Evolutionary conservation across 2,797 vertebrate genomes (phyloP), one percentile per base, ranked within the genome.

Genomic region (Xiphorhynchus erythropygius): DNA sequence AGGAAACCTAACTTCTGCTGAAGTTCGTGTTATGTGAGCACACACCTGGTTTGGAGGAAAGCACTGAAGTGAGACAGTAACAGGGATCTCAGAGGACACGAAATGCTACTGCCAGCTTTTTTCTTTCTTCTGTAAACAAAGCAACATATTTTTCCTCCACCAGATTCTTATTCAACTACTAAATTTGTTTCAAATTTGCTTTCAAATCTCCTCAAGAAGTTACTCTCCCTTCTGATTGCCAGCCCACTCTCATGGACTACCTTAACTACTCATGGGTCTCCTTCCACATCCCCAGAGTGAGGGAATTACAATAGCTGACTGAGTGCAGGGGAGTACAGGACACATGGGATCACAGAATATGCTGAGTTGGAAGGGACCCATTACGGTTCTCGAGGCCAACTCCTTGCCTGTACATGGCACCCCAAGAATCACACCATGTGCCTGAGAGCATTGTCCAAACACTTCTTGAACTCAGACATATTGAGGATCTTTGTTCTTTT

Each of bases 151-250:
- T 70, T 95, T 69, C 5, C 83, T 96, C 90, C 69, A 94, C 68
- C 56, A 87, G 79, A 63, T 93, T 87, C 62, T 77, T 87, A 93
- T 32, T 91, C 77, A 83, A 59, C 84, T 93, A 60, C 53, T 84
- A 71, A 91, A n/a, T 46, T 53, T 30, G 27, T 69, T 82, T 94
- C 69, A 35, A 70, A 82, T 52, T 89, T 89, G 82, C 89, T 89
- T 39, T 91, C 93, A 94, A 92, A 95, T 89, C 49, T 92, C 73
- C 87, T 71, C 59, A 52, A 41, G 77, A 73, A 68, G 32, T 80
- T 77, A 74, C 53, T 52, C 41, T 59, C 17, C 18, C 37, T 81
- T 82, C 22, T 32, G 33, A 55, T 50, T 32, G 52, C 44, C 64
- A 83, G 37, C 50, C 25, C 37, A 5, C 21, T 64, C 32, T 24